Evolutionary conservation across 2,888 invertebrate species (phyloP), one percentile per base, ranked within the genome.

Genomic region (Leptinotarsa tumamoca): DNA sequence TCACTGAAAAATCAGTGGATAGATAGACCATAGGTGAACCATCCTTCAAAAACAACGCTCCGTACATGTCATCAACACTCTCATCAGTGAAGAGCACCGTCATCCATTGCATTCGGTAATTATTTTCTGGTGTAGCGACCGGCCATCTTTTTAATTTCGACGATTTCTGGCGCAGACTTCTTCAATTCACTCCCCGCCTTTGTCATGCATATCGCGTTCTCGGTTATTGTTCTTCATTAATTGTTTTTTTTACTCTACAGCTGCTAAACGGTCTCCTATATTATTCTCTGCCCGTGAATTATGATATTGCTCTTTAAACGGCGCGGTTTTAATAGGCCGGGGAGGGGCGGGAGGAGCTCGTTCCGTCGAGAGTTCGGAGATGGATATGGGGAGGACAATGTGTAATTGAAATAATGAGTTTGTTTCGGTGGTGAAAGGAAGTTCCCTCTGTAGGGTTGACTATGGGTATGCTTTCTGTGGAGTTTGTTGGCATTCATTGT

Each of bases 91-190:
- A 63, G 63, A 27, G 43, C 63, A 63, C 7, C 63, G n/a, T 63
- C 18, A 63, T 5, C 43, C 63, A 63, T 58, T 54, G 54, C 54
- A 54, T 54, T 52, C 68, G 52, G 78, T 82, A 82, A 83, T 82
- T 81, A 80, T 83, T 82, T 81, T 80, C 81, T 77, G 78, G 78
- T 78, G 81, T 79, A 78, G 71, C 75, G 82, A 80, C 82, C 81
- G 83, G 83, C 84, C 84, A 84, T 85, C 84, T 86, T 86, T 85
- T 86, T 86, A 85, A 86, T 86, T 86, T 83, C 83, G 81, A 82
- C 82, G 83, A 83, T 83, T 85, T 85, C 84, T 82, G 82, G 81
- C 82, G 84, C 83, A 81, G 80, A 78, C 79, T 79, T 80, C 82
- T 81, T 83, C 82, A 82, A 82, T 83, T 83, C 82, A 82, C 80